Conservation (phyloP, 1,140 invertebrate species). For the Bradynema listronoti region DNA sequence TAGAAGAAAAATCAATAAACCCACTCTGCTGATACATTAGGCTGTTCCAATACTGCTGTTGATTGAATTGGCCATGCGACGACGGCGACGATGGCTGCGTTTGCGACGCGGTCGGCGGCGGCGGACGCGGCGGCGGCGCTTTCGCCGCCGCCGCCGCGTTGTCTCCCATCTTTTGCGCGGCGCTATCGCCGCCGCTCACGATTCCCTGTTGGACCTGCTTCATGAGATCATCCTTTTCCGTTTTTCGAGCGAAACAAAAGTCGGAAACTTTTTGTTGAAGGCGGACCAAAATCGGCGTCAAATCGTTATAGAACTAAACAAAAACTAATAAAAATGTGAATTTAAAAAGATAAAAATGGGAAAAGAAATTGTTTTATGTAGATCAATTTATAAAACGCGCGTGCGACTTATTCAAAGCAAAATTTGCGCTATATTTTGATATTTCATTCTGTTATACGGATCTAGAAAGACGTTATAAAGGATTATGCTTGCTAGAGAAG, state of each 20-base stretch:
- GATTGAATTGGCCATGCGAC: constrained; percentile 3
- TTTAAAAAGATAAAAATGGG: too few species aligned
- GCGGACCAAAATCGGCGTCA: constrained; percentile 82
- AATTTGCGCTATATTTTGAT: too few species aligned
- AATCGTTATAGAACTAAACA: constrained; percentile 84
- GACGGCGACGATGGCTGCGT: not conserved
- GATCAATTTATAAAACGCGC: too few species aligned
- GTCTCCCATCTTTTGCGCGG: constrained; percentile 5
- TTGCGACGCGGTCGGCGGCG: constrained; percentile 23
- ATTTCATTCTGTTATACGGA: too few species aligned
- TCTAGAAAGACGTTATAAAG: too few species aligned
- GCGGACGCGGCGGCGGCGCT: constrained; percentile 30
- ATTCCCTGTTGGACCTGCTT: constrained; percentile 60
- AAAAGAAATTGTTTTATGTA: too few species aligned
- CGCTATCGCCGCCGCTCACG: constrained; percentile 5
- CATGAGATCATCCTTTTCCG: constrained; percentile 92
- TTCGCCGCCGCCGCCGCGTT: not conserved
- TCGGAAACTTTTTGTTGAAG: constrained; percentile 96
- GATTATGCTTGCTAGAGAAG: too few species aligned
- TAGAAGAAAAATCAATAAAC: too few species aligned
- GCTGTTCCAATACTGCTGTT: constrained; percentile 12
- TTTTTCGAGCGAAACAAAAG: constrained; percentile 95
- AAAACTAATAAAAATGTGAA: too few species aligned
- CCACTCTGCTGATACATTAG: too few species aligned
- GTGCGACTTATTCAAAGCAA: too few species aligned